Evolutionary conservation across 2,113 vertebrate genomes (phyloP).

Genomic region (Grantiella picta): DNA sequence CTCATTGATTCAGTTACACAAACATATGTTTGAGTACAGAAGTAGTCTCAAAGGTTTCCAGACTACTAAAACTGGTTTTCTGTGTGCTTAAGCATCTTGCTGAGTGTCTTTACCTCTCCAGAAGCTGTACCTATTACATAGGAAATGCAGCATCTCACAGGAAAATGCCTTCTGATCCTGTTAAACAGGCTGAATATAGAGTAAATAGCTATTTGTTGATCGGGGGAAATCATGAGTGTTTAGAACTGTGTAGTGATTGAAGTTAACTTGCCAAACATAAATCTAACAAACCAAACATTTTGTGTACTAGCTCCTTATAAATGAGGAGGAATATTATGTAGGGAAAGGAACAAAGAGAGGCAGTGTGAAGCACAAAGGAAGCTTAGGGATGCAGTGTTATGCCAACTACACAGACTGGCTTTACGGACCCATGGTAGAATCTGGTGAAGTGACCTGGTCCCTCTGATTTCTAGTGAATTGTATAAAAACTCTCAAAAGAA

Average conservation of each 20-base stretch:
- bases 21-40: neutral
- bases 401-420: neutral
- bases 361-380: neutral
- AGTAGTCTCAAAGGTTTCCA: neutral
- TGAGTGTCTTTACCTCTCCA: neutral
- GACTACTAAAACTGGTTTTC: neutral
- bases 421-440: neutral
- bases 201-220: neutral
- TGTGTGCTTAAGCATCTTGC: neutral
- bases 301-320: neutral
- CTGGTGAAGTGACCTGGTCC: rapidly evolving
- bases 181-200: neutral
- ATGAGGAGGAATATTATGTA: neutral
- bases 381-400: neutral
- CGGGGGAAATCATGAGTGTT: neutral
- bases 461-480: neutral
- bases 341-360: neutral
- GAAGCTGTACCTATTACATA: neutral
- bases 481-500: neutral
- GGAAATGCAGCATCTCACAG: neutral
- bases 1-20: neutral
- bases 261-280: neutral
- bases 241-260: neutral
- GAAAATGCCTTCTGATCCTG: neutral
- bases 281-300: neutral